A percentile compares a stretch with the other conserved stretches of the same genome.
Conservation (phyloP, 2,888 invertebrate species). For the Papilio protenor region DNA sequence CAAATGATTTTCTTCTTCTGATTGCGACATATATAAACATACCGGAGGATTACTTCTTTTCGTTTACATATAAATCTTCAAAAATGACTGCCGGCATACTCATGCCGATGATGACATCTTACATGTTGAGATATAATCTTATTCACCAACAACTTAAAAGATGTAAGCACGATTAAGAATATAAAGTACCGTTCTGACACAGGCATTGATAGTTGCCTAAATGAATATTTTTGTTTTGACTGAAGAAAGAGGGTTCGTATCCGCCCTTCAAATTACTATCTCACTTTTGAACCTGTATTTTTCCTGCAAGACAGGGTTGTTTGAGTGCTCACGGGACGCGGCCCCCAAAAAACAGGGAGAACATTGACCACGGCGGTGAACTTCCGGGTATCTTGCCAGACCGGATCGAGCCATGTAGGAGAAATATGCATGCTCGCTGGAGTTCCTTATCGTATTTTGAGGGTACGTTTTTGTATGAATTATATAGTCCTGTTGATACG, state of each 20-base stretch:
- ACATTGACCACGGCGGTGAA: constrained; percentile 74
- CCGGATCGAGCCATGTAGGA: constrained; percentile 65
- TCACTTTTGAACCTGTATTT: neutral
- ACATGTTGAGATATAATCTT: neutral
- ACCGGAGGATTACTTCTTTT: neutral
- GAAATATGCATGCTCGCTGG: constrained; percentile 89
- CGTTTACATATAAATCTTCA: neutral
- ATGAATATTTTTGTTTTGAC: neutral
- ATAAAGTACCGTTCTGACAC: neutral
- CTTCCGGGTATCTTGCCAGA: constrained; percentile 83
- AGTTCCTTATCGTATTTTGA: constrained; percentile 89
- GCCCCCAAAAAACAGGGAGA: constrained; percentile 59
- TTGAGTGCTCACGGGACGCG: constrained; percentile 66
- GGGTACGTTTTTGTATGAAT: constrained; percentile 81
- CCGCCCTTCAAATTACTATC: neutral
- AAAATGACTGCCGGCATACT: neutral
- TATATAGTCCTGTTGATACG: neutral
- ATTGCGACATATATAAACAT: too few species aligned
- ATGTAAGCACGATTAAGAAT: neutral
- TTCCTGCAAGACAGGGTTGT: constrained; percentile 69
- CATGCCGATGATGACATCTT: neutral
- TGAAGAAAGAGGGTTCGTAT: neutral
- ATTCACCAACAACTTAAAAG: neutral
- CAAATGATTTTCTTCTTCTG: too few species aligned
- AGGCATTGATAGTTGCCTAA: neutral